Evolutionary conservation across 2,888 invertebrate genomes (phyloP).

Genomic region (Anthophora plumipes): DNA sequence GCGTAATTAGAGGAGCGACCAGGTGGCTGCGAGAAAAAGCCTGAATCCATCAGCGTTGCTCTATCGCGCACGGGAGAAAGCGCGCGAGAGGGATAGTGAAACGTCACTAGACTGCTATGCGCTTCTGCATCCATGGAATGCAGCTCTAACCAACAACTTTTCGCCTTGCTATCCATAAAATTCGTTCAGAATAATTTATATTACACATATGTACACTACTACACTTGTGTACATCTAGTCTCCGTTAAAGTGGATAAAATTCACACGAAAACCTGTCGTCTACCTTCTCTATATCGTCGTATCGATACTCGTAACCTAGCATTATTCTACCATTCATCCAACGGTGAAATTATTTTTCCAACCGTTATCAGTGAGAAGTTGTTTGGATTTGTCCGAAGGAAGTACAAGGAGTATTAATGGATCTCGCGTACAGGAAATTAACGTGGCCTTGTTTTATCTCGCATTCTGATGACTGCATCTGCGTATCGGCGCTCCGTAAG

Average conservation of each 20-base stretch:
- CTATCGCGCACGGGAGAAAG: slow-evolving; percentile 69
- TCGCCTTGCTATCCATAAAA: too few species aligned
- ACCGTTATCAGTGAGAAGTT: too few species aligned
- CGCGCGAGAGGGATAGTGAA: slow-evolving; percentile 69
- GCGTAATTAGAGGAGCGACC: slow-evolving; percentile 44
- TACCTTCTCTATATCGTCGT: too few species aligned
- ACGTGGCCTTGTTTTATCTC: slow-evolving; percentile 73
- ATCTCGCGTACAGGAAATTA: slow-evolving; percentile 67
- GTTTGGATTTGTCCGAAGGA: too few species aligned
- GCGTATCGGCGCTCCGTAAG: slow-evolving; percentile 51
- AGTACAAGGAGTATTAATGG: slow-evolving; percentile 48
- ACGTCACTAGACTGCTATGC: slow-evolving; percentile 50
- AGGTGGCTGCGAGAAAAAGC: slow-evolving; percentile 41
- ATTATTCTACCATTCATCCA: too few species aligned
- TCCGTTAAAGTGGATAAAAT: too few species aligned
- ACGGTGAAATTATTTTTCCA: too few species aligned
- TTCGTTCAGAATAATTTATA: too few species aligned
- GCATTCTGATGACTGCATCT: slow-evolving; percentile 71
- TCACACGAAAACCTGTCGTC: too few species aligned
- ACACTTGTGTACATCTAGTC: too few species aligned
- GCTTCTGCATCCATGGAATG: slow-evolving; percentile 51
- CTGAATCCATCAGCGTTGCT: slow-evolving; percentile 65
- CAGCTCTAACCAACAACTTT: neutral
- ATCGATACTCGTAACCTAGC: too few species aligned
- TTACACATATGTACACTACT: too few species aligned